Evolutionary conservation across 2,797 vertebrate genomes (phyloP).

Genomic region (Pipistrellus kuhlii): DNA sequence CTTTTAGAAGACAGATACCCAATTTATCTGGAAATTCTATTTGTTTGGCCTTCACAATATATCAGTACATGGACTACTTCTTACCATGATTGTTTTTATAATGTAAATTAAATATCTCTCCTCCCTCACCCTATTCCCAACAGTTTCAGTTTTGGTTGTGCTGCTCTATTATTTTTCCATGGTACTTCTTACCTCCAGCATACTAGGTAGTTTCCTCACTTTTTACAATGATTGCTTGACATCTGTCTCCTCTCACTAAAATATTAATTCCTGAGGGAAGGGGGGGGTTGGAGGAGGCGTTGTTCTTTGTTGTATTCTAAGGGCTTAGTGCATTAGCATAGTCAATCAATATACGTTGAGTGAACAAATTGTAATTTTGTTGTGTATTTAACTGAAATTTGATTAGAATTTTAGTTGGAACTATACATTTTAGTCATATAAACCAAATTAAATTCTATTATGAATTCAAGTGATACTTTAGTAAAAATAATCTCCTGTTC

Average conservation of each 20-base stretch:
- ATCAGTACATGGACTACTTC: not conserved
- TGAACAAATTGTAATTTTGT: not conserved
- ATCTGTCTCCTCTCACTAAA: not conserved
- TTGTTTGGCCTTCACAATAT: slow-evolving; percentile 8
- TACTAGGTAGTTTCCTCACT: not conserved
- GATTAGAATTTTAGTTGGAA: slow-evolving; percentile 5
- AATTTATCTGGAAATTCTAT: not conserved
- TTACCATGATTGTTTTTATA: not conserved
- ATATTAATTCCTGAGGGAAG: not conserved
- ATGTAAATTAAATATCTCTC: not conserved
- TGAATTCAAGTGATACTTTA: slow-evolving; percentile 7
- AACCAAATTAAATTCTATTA: not conserved
- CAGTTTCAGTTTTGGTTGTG: not conserved
- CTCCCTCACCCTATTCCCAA: not conserved
- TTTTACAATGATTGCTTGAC: not conserved
- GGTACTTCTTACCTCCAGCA: not conserved
- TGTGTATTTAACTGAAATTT: slow-evolving; percentile 13
- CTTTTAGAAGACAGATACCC: not conserved
- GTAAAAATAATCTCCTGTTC: not conserved
- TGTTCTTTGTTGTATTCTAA: not conserved
- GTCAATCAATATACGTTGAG: not conserved
- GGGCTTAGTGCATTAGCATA: not conserved
- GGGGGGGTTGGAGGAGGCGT: too few species aligned
- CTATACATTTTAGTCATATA: not conserved
- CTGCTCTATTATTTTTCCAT: not conserved